Evolutionary conservation across 2,113 vertebrate genomes (phyloP), one percentile per base, ranked within the genome.

Genomic region (Todiramphus saurophagus): DNA sequence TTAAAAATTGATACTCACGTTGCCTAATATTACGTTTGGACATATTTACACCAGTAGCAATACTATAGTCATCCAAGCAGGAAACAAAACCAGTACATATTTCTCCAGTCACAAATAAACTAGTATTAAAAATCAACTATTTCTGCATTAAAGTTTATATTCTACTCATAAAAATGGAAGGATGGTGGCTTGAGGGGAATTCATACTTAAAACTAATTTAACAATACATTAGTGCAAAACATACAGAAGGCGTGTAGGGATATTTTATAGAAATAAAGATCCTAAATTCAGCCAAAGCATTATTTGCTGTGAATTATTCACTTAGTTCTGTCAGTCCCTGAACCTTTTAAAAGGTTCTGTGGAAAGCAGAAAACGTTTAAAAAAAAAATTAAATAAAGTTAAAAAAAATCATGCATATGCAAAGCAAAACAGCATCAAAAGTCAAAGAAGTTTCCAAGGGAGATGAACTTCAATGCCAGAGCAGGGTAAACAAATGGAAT

Each of bases 401-500:
- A 20, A 43, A 25, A 60, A 21, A 63, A 73, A 44, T 43, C 53
- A 58, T 95, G 83, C 64, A 69, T 91, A 87, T 89, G 94, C 84
- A 96, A 94, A 96, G 66, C 79, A 95, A 94, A 96, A 90, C 87
- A 89, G 63, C 90, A 96, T 95, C 94, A 94, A 21, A 97, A 97
- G 86, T 96, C 90, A 94, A 73, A 93, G 60, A 95, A 96, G 74
- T 86, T 91, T 96, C 94, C 68, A 56, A 95, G 83, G 91, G 88
- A 91, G 92, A 92, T 7, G 63, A 96, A 96, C 93, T 94, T 96
- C 93, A 91, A 62, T 94, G 70, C 87, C 95, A 96, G 6, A 79
- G 63, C 7, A 63, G 63, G 79, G 81, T 93, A 96, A 95, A 94
- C 92, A 97, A 96, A 92, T 95, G 76, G 95, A 97, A 96, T 97